Evolutionary conservation across 2,797 vertebrate genomes (phyloP).

Genomic region (Gila robusta): DNA sequence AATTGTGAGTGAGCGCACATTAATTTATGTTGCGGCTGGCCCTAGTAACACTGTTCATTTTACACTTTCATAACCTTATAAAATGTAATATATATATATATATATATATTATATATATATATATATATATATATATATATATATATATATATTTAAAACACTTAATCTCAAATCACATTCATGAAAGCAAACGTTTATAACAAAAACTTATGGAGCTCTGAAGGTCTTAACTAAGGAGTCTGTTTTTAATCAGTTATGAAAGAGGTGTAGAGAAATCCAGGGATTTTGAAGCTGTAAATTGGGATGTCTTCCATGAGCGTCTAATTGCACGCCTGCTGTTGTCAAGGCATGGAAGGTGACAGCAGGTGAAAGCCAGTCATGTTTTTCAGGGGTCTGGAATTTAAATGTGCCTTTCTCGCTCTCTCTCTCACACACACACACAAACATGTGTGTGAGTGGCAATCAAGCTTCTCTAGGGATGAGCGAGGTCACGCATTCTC

Average conservation of each 20-base stretch:
- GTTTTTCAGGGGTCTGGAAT: constrained; percentile 52
- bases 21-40: no score
- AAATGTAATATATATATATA: background rate
- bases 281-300: constrained; percentile 46
- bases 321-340: constrained; percentile 62
- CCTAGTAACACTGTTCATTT: no score
- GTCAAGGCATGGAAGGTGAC: constrained; percentile 50
- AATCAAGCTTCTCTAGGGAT: constrained; percentile 37
- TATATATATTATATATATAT: background rate
- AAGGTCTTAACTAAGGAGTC: background rate
- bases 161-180: background rate
- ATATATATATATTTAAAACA: no score
- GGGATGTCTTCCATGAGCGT: constrained; percentile 53
- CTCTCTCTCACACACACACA: constrained; percentile 2
- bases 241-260: constrained; percentile 7
- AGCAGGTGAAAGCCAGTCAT: constrained; percentile 57
- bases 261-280: constrained; percentile 9
- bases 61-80: background rate
- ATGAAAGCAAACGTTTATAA: background rate
- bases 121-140: background rate
- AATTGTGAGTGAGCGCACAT: no score
- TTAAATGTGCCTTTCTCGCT: constrained; percentile 48
- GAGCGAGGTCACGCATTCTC: constrained; percentile 44
- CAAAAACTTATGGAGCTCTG: background rate
- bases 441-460: constrained; percentile 28